A percentile compares a stretch with the other conserved stretches of the same genome.
Conservation (phyloP, 2,888 invertebrate species). For the Hydrotaea diabolus region DNA sequence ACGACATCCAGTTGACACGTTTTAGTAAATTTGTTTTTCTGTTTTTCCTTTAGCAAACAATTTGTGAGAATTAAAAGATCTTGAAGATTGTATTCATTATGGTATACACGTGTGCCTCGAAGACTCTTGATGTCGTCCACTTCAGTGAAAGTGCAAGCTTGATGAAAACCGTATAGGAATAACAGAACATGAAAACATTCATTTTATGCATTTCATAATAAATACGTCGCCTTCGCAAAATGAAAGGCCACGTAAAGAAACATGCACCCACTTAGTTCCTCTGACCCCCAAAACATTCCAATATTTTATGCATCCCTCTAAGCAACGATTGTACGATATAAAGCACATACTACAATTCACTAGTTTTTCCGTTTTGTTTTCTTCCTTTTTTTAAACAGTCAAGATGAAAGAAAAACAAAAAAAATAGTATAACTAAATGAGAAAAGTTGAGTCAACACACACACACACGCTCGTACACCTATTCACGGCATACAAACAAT, state of each 20-base stretch:
- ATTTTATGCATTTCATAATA: background rate
- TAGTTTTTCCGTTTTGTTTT: background rate
- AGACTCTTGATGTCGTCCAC: background rate
- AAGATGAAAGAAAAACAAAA: conserved; percentile 11
- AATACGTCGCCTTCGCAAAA: background rate
- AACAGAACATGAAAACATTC: background rate
- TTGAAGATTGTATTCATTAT: too few species aligned
- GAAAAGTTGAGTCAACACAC: background rate
- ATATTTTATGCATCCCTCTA: background rate
- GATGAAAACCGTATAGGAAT: background rate
- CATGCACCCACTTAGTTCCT: background rate
- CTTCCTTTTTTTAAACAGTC: background rate
- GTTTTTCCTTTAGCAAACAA: too few species aligned
- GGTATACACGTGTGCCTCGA: background rate
- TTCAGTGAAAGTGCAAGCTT: background rate
- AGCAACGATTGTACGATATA: too few species aligned
- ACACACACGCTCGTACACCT: background rate
- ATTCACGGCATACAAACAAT: conserved; percentile 22
- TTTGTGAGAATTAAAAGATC: too few species aligned
- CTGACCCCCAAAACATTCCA: background rate
- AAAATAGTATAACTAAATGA: too few species aligned
- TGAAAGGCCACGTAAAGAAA: conserved; percentile 8
- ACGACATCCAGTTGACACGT: too few species aligned
- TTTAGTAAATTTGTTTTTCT: too few species aligned
- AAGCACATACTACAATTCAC: too few species aligned